These are phyloP conservation scores for Rhombomys opimus DNA, from an alignment of 2,113 vertebrate genomes.

Conservation along the genomic window DNA sequence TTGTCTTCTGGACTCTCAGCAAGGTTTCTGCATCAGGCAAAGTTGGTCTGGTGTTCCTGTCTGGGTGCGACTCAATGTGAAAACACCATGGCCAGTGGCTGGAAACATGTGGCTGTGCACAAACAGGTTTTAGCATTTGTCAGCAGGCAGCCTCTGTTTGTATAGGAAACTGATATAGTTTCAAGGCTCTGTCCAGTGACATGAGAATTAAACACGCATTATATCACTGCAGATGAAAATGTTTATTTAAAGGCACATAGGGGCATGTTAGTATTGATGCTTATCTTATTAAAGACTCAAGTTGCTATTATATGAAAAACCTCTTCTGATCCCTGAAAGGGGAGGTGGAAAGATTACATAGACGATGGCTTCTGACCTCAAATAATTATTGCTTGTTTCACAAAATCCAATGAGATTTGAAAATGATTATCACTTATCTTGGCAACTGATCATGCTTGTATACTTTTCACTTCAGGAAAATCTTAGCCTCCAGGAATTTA, in stretches of 20 bases:
- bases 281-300: neutral
- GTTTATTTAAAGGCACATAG: neutral
- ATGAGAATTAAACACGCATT: neutral
- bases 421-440: neutral
- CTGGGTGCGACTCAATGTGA: neutral
- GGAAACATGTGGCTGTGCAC: no score
- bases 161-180: neutral
- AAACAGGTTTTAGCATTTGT: neutral
- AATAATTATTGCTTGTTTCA: neutral
- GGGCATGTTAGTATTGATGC: neutral
- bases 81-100: neutral
- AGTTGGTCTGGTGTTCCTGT: neutral
- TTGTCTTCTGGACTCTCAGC: neutral
- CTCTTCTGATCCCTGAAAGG: neutral
- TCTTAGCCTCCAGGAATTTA: neutral
- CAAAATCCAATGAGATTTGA: neutral
- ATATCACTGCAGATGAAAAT: neutral
- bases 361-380: neutral
- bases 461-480: neutral
- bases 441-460: neutral
- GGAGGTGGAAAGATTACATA: neutral
- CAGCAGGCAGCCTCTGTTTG: neutral
- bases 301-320: neutral
- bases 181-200: neutral
- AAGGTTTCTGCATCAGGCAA: no score